phyloP scores from a whole-genome alignment of 2,888 invertebrate species.

The Alloplasta piceator region DNA sequence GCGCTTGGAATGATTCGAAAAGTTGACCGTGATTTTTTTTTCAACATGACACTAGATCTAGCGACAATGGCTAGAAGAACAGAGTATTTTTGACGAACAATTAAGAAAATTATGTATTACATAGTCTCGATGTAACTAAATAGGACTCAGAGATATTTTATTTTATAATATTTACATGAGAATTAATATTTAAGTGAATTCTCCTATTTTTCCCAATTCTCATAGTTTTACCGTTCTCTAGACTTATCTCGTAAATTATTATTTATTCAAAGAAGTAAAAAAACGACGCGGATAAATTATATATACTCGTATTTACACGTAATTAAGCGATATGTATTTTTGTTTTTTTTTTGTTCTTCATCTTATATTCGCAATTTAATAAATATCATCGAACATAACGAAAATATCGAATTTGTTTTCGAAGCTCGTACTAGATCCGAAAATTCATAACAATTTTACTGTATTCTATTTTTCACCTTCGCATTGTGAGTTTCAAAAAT shows the following conservation, averaged over 20 bases:
- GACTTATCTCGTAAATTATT: conserved; percentile 76
- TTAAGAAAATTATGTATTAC: conserved; percentile 26
- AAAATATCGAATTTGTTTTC: no score
- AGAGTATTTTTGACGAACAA: conserved; percentile 33
- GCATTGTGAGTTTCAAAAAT: no score
- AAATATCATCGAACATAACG: conserved; percentile 40
- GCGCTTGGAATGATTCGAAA: no score
- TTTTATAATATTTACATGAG: neutral
- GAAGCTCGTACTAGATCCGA: no score
- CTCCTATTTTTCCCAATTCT: conserved; percentile 33
- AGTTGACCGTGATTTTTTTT: conserved; percentile 55
- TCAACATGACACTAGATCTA: conserved; percentile 68
- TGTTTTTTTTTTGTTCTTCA: conserved; percentile 22
- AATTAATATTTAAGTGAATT: conserved; percentile 42
- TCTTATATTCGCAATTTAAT: conserved; percentile 46
- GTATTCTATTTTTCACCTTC: no score
- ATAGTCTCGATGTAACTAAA: conserved; percentile 3
- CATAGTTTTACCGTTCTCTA: conserved; percentile 59
- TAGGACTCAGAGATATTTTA: neutral
- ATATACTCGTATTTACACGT: conserved; percentile 52
- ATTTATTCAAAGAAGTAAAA: conserved; percentile 73
- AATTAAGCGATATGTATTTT: conserved; percentile 60
- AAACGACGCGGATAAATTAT: conserved; percentile 51
- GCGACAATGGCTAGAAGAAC: conserved; percentile 55
- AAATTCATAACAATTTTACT: no score